Percentiles rank a stretch among this genome's conserved stretches.
Evolutionary conservation across 1,140 invertebrate species (phyloP).

Genomic region (Colletes latitarsis): DNA sequence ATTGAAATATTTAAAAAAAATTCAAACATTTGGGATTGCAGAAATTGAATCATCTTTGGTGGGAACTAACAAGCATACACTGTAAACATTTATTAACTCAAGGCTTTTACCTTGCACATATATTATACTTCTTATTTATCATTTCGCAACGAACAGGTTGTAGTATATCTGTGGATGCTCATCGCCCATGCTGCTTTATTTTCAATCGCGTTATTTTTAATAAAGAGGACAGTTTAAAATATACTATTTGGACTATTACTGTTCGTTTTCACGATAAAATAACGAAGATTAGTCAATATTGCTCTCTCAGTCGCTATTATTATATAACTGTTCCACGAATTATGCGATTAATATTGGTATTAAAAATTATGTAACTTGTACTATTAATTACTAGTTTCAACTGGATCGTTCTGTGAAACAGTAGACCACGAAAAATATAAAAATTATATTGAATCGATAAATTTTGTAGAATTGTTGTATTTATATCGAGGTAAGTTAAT

Average conservation of each 20-base stretch:
- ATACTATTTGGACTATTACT: not conserved
- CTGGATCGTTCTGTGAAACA: not conserved
- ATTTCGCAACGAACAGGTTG: not conserved
- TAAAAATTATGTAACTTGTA: too few species aligned
- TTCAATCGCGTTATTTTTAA: slow-evolving; percentile 15
- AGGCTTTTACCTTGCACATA: not conserved
- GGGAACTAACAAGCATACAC: too few species aligned
- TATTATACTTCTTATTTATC: not conserved
- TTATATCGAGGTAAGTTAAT: too few species aligned
- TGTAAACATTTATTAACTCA: not conserved
- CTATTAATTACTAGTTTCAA: not conserved
- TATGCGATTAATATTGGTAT: too few species aligned
- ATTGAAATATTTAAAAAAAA: not conserved
- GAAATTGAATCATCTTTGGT: not conserved
- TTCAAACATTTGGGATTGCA: not conserved
- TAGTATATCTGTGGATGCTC: not conserved
- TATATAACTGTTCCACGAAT: too few species aligned
- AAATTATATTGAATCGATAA: too few species aligned
- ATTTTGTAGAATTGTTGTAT: too few species aligned
- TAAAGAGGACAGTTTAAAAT: slow-evolving; percentile 1
- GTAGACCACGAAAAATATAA: not conserved
- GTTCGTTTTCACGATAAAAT: not conserved
- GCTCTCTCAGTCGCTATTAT: not conserved
- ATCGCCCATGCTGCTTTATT: not conserved
- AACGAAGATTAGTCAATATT: not conserved